phyloP scores from a whole-genome alignment of 1,140 invertebrate species.

The Littorina saxatilis region DNA sequence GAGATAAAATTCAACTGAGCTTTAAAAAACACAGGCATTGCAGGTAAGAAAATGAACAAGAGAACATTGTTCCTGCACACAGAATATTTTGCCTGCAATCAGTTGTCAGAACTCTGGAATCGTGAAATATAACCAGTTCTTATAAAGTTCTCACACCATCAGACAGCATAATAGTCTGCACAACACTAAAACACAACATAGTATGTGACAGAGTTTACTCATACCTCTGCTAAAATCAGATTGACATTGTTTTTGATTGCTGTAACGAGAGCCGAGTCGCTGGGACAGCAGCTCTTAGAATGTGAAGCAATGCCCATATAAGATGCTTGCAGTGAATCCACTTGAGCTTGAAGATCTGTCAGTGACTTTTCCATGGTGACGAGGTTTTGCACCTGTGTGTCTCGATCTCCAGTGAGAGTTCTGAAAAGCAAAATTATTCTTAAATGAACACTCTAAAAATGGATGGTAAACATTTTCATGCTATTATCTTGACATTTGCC shows the following conservation, averaged over 20 bases:
- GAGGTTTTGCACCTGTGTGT: neutral
- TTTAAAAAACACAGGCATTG: no score
- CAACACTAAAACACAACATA: neutral
- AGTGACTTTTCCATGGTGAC: neutral
- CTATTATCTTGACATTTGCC: no score
- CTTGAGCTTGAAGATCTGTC: neutral
- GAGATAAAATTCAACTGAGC: no score
- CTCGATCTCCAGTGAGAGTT: neutral
- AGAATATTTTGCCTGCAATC: no score
- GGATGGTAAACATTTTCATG: no score
- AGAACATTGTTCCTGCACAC: no score
- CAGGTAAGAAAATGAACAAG: no score
- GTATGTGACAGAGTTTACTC: no score
- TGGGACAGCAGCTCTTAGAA: neutral
- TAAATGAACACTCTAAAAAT: no score
- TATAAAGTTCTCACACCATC: neutral
- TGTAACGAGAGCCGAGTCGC: neutral
- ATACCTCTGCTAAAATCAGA: neutral
- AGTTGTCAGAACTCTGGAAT: no score
- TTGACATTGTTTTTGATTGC: neutral
- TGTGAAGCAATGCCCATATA: neutral
- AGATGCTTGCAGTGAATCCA: neutral
- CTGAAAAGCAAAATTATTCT: slow-evolving; percentile 22
- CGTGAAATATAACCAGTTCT: neutral
- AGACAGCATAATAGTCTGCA: neutral